Evolutionary conservation across 2,797 vertebrate genomes (phyloP).

Genomic region (Macroramphosus scolopax): DNA sequence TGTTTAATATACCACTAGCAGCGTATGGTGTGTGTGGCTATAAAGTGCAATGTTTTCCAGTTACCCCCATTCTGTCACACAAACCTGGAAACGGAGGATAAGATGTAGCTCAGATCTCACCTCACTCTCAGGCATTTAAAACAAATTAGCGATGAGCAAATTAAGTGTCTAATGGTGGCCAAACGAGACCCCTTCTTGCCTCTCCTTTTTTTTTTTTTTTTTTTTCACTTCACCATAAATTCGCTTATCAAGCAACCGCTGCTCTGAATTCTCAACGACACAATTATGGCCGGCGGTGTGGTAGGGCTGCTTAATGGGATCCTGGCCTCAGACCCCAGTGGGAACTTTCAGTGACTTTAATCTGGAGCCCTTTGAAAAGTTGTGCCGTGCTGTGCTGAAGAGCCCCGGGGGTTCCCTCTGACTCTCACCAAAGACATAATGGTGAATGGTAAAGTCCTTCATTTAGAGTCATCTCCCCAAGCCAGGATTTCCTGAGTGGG

Average conservation of each 20-base stretch:
- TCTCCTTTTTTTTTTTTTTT: conserved; percentile 43
- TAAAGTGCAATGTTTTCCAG: conserved; percentile 60
- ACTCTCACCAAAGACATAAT: conserved; percentile 82
- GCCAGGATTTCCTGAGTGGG: conserved; percentile 79
- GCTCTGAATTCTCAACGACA: conserved; percentile 83
- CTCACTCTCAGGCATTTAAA: conserved; percentile 77
- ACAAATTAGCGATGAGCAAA: conserved; percentile 73
- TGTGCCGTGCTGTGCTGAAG: conserved; percentile 73
- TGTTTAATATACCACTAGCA: conserved; percentile 44
- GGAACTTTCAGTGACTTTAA: conserved; percentile 83
- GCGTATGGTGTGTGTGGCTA: conserved; percentile 35
- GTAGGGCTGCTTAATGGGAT: conserved; percentile 81
- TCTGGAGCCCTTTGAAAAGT: conserved; percentile 82
- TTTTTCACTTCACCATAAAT: conserved; percentile 78
- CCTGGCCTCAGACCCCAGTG: conserved; percentile 80
- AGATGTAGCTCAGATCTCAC: conserved; percentile 55
- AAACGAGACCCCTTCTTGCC: conserved; percentile 49
- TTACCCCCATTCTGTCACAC: conserved; percentile 58
- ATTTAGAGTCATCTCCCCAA: conserved; percentile 80
- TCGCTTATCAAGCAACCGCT: conserved; percentile 79
- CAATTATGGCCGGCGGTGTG: conserved; percentile 81
- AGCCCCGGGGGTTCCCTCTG: conserved; percentile 75
- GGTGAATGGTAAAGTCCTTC: conserved; percentile 83
- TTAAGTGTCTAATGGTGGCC: conserved; percentile 72
- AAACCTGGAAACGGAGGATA: conserved; percentile 33